phyloP scores from a whole-genome alignment of 2,888 invertebrate genomes.

The Gari tellinella region DNA sequence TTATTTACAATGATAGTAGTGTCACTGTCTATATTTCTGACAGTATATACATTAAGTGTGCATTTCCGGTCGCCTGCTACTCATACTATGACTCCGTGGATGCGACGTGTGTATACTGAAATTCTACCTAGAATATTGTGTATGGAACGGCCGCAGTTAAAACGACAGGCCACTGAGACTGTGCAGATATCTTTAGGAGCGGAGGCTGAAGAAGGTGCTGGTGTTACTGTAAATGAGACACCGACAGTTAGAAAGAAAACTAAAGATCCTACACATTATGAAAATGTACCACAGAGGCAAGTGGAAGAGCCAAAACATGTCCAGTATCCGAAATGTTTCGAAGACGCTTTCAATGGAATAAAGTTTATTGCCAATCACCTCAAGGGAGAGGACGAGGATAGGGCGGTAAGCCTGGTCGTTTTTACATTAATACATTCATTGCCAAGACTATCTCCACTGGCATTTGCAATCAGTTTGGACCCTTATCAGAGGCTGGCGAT shows the following conservation, averaged over 20 bases:
- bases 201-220: constrained; percentile 15
- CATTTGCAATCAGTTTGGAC: too few species aligned
- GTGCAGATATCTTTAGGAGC: background rate
- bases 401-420: constrained; percentile 42
- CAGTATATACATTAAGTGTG: constrained; percentile 97
- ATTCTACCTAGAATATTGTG: constrained; percentile 95
- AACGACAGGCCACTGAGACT: background rate
- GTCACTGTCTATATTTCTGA: constrained; percentile 96
- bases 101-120: constrained; percentile 96
- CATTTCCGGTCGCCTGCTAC: constrained; percentile 99
- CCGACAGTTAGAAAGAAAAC: too few species aligned
- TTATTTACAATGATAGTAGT: constrained; percentile 99
- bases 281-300: too few species aligned
- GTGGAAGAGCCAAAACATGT: constrained; percentile 20
- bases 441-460: too few species aligned
- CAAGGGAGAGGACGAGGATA: constrained; percentile 73
- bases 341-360: constrained; percentile 54
- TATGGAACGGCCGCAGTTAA: constrained; percentile 90
- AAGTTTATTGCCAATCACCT: constrained; percentile 78
- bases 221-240: background rate
- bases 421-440: too few species aligned
- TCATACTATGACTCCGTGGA: constrained; percentile 98
- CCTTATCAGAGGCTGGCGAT: too few species aligned
- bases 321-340: constrained; percentile 52
- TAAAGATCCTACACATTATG: too few species aligned